These are phyloP conservation scores for Alitta virens DNA, from an alignment of 2,888 invertebrate genomes.

Conservation along the genomic window DNA sequence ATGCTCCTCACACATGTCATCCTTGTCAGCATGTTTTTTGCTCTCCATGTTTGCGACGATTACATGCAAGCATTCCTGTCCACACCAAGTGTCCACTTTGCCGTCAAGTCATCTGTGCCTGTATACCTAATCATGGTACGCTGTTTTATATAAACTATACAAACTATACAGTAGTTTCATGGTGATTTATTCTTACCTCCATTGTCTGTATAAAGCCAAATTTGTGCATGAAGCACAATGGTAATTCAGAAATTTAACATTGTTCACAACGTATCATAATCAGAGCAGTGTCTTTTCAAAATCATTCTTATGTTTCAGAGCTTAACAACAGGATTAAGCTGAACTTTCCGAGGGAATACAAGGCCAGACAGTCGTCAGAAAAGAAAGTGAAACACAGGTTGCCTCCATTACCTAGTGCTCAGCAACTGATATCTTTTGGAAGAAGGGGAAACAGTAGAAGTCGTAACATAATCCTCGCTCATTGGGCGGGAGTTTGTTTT, in stretches of 20 bases:
- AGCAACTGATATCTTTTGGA: background rate
- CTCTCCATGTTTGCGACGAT: slow-evolving; percentile 32
- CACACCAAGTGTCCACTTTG: slow-evolving; percentile 17
- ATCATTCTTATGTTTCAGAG: slow-evolving; percentile 14
- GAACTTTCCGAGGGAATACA: slow-evolving; percentile 15
- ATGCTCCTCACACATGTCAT: slow-evolving; percentile 27
- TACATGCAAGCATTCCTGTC: slow-evolving; percentile 25
- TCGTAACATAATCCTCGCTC: slow-evolving; percentile 9
- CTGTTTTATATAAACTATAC: background rate
- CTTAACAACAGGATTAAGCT: slow-evolving; percentile 5
- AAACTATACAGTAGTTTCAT: too few relatives aligned
- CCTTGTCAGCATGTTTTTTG: slow-evolving; percentile 37
- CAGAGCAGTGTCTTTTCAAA: too few relatives aligned
- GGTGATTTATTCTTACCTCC: too few relatives aligned
- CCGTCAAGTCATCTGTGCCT: slow-evolving; percentile 9
- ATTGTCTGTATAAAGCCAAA: too few relatives aligned
- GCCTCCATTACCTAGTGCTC: slow-evolving; percentile 6
- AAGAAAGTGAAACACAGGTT: slow-evolving; percentile 2
- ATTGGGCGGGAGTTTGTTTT: slow-evolving; percentile 15
- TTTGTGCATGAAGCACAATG: too few relatives aligned
- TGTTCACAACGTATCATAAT: too few relatives aligned
- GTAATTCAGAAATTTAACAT: too few relatives aligned
- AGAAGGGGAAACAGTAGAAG: background rate
- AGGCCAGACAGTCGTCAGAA: slow-evolving; percentile 1
- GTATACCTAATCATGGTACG: slow-evolving; percentile 16